Percentiles rank a stretch among this genome's conserved stretches.
Conservation (phyloP, 2,888 invertebrate species). For the Aplocera efformata region DNA sequence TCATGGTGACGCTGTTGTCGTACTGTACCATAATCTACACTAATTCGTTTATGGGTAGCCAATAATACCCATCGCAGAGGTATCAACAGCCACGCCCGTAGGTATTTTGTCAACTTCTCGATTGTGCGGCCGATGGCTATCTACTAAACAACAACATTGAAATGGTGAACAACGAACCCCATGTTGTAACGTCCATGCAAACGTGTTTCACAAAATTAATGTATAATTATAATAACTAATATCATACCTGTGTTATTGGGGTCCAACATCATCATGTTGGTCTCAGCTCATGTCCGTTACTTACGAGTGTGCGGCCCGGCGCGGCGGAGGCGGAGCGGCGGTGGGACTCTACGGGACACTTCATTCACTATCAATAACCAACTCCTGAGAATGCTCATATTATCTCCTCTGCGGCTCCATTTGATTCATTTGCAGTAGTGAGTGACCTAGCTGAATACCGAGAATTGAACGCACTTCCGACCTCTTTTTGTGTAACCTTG, state of each 20-base stretch:
- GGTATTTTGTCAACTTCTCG: conserved; percentile 40
- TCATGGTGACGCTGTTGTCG: conserved; percentile 23
- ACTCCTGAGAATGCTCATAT: conserved; percentile 49
- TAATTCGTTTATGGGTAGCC: conserved; percentile 53
- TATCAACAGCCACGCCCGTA: conserved; percentile 58
- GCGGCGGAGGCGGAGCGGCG: conserved; percentile 7
- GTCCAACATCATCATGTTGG: conserved; percentile 23
- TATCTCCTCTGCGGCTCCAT: conserved; percentile 50
- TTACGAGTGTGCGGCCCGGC: conserved; percentile 19
- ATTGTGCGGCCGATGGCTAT: conserved; percentile 25
- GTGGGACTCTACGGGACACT: conserved; percentile 39
- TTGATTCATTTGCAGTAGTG: conserved; percentile 50
- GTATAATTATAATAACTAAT: not conserved
- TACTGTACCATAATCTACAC: conserved; percentile 45
- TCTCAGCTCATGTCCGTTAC: conserved; percentile 27
- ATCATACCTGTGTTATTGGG: conserved; percentile 24
- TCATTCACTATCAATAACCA: conserved; percentile 56
- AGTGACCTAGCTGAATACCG: conserved; percentile 59
- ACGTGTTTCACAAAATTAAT: not conserved
- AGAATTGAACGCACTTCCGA: conserved; percentile 67
- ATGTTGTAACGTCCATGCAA: too few species aligned
- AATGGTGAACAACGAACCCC: too few species aligned
- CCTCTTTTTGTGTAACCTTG: conserved; percentile 59
- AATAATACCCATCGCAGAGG: conserved; percentile 41
- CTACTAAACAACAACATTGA: conserved; percentile 22